Conservation (phyloP, 23 tunicate genomes). For the Styela clava region DNA sequence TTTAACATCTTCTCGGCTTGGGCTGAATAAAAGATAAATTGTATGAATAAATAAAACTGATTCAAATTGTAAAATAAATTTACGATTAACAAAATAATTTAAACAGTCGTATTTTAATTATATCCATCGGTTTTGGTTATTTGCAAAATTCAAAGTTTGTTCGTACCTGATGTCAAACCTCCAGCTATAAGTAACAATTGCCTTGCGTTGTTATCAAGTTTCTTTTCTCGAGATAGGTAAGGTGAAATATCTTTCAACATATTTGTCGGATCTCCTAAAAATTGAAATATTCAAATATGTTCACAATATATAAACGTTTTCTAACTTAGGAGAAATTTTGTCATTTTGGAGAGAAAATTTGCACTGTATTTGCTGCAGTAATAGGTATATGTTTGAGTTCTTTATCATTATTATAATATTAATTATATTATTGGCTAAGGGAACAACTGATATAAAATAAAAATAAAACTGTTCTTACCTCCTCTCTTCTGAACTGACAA, state of each 20-base stretch:
- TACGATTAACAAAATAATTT: too few species aligned
- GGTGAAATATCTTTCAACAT: neutral
- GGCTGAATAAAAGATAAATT: slow-evolving; percentile 30
- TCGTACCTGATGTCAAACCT: slow-evolving; percentile 31
- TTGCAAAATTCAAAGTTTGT: too few species aligned
- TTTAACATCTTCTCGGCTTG: slow-evolving; percentile 23
- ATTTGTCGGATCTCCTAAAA: slow-evolving; percentile 14
- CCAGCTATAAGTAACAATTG: slow-evolving; percentile 11
- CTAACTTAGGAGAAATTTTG: too few species aligned
- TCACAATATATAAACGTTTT: neutral
- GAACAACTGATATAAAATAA: too few species aligned
- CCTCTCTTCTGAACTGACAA: slow-evolving; percentile 5
- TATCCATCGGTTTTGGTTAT: too few species aligned
- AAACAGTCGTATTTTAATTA: too few species aligned
- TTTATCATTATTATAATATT: too few species aligned
- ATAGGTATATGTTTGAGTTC: too few species aligned
- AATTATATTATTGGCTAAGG: too few species aligned
- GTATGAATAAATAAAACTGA: neutral
- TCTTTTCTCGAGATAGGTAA: neutral
- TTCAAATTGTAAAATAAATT: neutral
- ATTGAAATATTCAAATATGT: neutral
- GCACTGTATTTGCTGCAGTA: too few species aligned
- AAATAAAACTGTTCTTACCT: neutral
- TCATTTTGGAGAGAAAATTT: too few species aligned
- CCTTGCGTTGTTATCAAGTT: neutral